phyloP scores from a whole-genome alignment of 2,113 vertebrate species.

The Cariama cristata region DNA sequence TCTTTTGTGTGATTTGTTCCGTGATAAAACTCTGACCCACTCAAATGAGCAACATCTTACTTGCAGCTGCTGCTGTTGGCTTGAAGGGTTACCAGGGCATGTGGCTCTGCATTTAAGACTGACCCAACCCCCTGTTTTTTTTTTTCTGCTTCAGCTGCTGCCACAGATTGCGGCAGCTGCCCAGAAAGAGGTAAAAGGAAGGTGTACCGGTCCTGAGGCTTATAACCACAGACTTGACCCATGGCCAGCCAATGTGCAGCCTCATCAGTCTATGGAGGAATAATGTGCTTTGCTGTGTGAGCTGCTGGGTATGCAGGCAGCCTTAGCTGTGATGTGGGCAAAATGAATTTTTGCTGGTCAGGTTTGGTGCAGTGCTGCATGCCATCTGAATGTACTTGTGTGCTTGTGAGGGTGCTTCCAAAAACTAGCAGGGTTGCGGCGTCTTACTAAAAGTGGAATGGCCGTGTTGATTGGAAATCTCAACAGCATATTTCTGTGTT shows the following conservation, averaged over 20 bases:
- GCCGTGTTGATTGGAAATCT: background rate
- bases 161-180: background rate
- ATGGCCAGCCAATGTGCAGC: too few species aligned
- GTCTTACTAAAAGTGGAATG: background rate
- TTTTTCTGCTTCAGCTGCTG: background rate
- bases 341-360: background rate
- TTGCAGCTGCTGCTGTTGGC: background rate
- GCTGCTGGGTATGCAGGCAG: background rate
- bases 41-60: background rate
- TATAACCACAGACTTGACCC: background rate
- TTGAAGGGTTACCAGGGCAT: background rate
- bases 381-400: background rate
- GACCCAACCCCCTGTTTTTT: background rate
- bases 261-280: background rate
- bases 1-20: background rate
- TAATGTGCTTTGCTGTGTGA: background rate
- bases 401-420: background rate
- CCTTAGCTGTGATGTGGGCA: background rate
- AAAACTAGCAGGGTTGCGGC: background rate
- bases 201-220: background rate
- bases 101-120: background rate
- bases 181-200: background rate
- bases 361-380: accelerated
- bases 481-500: background rate
- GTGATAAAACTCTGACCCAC: background rate